Base-by-base conservation (phyloP, 2,797 vertebrate genomes). In the Cetoscarus ocellatus region DNA sequence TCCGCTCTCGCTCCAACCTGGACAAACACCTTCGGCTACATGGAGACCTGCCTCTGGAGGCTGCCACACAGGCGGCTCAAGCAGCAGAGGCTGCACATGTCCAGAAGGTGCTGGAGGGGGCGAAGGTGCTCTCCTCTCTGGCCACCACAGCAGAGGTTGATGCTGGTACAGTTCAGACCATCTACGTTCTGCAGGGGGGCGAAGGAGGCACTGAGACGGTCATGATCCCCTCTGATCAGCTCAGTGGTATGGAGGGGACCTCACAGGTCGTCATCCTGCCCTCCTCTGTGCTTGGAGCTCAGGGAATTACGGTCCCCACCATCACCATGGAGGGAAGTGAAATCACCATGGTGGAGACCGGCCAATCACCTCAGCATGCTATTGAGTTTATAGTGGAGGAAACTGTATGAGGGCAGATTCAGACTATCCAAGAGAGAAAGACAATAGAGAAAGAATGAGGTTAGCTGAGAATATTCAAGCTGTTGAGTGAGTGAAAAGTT, bases 1-100 rank as follows among this genome's bases (percentile, higher is more conserved):
- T 98, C 81, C 96, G 96, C 47, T 97, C 96, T 0, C 96, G 97
- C 73, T 93, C 95, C 79, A 95, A 95, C 87, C 91, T 95, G 54
- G 94, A 95, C 61, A 95, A 95, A 70, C 95, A 95, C 91, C 69
- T 91, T 69, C 91, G 92, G 19, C 74, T 90, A 0, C 95, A 95
- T 3, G 89, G 83, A 35, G 80, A 86, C n/a, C 63, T 93, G 56
- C 75, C 83, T 7, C 42, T 19, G 18, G 85, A 90, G 8, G 61
- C 61, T 0, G 34, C 73, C 0, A 89, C 88, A 48, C 54, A 90
- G 61, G 83, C 58, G 0, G 12, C 66, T 0, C 7, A 91, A 67
- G 76, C 87, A 15, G 5, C 81, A 15, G 56, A 95, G 91, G 88
- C 50, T 0, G 77, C 85, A 1, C 82, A 91, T 0, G 92, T 92